Evolutionary conservation across 2,797 vertebrate species (phyloP), one percentile per base, ranked within the genome.

Genomic region (Odontamblyopus rebecca): DNA sequence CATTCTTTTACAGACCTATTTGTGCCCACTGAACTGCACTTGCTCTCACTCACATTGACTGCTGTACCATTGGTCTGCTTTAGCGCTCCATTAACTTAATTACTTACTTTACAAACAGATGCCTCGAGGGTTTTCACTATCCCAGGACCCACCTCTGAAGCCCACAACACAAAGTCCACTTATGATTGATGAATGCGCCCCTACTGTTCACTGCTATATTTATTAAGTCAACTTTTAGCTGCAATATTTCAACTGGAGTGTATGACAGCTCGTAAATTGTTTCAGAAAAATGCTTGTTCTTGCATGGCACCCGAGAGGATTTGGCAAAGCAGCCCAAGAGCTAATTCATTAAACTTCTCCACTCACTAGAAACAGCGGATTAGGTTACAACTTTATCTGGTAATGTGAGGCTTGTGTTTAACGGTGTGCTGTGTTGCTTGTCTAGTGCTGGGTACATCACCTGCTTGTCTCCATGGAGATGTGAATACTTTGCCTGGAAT

Each of bases 311-410:
- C 72, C 73, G 63, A 76, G 63, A 64, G 48, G 71, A 79, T 69
- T 78, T 82, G 86, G 84, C 83, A 84, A 70, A 77, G 70, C 7
- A 50, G 61, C 71, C 68, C 59, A 79, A 80, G 76, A 74, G 67
- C 51, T 86, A 77, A 88, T 87, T 84, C 30, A 85, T 86, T 86
- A 82, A 80, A 79, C 72, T 72, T 61, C 76, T 50, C n/a, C 62
- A 71, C 61, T 68, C 71, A 68, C 59, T 27, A 53, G 38, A 61
- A 67, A 75, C 77, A 75, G 72, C 65, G 19, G 59, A 82, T 86
- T 82, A 72, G 16, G 88, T 81, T 81, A 72, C 84, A 27, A 63
- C 61, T 27, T 65, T 60, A 51, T 74, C 53, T 50, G 74, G 73
- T 56, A 76, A 70, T 75, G 74, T 69, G 26, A 60, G 38, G 4